Evolutionary conservation across 2,888 invertebrate genomes (phyloP).

Genomic region (Trachelus tabidus): DNA sequence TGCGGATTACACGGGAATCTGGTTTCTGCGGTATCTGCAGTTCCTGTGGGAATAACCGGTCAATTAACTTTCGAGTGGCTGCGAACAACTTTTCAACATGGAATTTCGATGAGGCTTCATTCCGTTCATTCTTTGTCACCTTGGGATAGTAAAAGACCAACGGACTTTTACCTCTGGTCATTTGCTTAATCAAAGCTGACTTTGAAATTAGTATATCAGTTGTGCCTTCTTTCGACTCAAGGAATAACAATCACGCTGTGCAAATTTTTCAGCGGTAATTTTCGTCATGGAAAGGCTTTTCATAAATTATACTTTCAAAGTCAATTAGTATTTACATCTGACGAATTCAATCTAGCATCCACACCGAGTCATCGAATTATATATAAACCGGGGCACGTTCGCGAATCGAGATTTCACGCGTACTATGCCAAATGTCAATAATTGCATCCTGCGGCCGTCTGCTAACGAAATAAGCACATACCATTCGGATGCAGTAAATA

Average conservation of each 20-base stretch:
- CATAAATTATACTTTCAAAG: not conserved
- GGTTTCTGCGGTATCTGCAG: not conserved
- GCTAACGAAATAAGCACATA: not conserved
- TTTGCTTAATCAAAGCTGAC: not conserved
- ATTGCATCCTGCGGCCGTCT: not conserved
- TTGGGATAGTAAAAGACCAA: not conserved
- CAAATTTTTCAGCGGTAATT: not conserved
- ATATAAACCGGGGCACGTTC: not conserved
- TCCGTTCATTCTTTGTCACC: not conserved
- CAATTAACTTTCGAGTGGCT: not conserved
- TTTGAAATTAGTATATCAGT: not conserved
- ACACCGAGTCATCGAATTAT: not conserved
- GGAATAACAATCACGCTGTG: not conserved
- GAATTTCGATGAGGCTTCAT: not conserved
- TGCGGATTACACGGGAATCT: not conserved
- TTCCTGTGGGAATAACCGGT: not conserved
- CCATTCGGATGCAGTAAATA: not conserved
- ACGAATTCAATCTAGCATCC: not conserved
- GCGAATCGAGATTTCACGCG: not conserved
- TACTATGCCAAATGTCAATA: not conserved
- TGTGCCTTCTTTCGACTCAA: not conserved
- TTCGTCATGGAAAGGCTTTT: not conserved
- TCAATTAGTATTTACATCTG: not conserved
- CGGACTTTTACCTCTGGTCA: not conserved
- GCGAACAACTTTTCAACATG: not conserved